These are phyloP conservation scores for Trogon surrucura DNA, from an alignment of 2,113 vertebrate species.

Conservation along the genomic window DNA sequence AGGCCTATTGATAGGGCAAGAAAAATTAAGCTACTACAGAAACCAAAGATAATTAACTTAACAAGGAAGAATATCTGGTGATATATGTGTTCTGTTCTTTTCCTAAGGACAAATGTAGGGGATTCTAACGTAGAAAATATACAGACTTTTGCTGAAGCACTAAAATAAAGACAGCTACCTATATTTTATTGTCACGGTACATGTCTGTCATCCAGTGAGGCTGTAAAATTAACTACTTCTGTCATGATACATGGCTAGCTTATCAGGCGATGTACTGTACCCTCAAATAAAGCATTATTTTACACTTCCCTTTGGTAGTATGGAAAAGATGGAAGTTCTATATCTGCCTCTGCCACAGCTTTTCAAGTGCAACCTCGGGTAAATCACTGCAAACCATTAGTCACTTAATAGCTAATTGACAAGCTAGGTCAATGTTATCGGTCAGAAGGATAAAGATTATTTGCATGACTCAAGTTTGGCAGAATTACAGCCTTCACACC, in stretches of 20 bases:
- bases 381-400: not conserved
- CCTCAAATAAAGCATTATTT: not conserved
- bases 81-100: not conserved
- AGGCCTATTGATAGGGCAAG: slow-evolving; percentile 40
- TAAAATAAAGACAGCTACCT: not conserved
- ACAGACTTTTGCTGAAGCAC: not conserved
- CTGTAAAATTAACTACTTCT: not conserved
- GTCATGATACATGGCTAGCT: not conserved
- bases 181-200: not conserved
- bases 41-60: slow-evolving; percentile 60
- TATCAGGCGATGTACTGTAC: not conserved
- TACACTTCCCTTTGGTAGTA: not conserved
- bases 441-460: not conserved
- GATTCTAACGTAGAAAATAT: not conserved
- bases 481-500: not conserved
- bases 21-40: slow-evolving; percentile 49
- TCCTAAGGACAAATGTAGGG: slow-evolving; percentile 26
- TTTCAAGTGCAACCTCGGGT: not conserved
- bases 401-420: not conserved
- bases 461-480: not conserved
- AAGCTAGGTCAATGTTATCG: not conserved
- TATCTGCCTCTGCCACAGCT: not conserved
- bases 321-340: not conserved
- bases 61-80: slow-evolving; percentile 6
- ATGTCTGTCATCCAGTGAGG: not conserved